A percentile compares a stretch with the other conserved stretches of the same genome.
phyloP scores from a whole-genome alignment of 1,140 invertebrate genomes.

The Druon quercuslanigerum region DNA sequence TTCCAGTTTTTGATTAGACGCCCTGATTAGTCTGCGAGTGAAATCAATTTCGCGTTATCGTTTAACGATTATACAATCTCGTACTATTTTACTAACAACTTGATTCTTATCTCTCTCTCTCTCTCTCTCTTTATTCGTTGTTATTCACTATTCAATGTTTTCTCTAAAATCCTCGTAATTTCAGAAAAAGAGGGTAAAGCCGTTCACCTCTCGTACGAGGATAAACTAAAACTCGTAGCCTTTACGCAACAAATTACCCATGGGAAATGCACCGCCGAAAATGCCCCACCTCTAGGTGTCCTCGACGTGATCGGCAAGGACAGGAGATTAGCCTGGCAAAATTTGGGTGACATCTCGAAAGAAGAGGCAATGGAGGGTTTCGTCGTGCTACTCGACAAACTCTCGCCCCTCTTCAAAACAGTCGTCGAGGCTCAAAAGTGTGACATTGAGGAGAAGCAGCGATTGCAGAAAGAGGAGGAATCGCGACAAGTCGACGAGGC shows the following conservation, averaged over 20 bases:
- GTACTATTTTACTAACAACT: no score
- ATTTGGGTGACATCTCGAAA: constrained; percentile 88
- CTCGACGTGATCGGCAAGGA: constrained; percentile 97
- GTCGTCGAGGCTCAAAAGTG: constrained; percentile 93
- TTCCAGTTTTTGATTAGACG: no score
- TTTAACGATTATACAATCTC: no score
- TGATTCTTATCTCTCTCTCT: no score
- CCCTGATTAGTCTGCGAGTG: no score
- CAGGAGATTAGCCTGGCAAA: constrained; percentile 93
- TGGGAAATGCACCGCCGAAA: constrained; percentile 86
- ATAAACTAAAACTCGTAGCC: constrained; percentile 93
- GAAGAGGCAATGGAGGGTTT: constrained; percentile 94
- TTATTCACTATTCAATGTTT: no score
- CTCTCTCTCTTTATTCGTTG: no score
- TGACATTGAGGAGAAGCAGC: constrained; percentile 86
- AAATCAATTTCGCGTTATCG: no score
- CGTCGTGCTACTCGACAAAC: constrained; percentile 89
- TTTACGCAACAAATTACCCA: constrained; percentile 93
- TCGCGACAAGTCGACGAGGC: constrained; percentile 75
- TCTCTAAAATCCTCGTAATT: constrained; percentile 44
- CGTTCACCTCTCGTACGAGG: constrained; percentile 94
- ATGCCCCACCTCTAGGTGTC: constrained; percentile 90
- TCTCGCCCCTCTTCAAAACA: constrained; percentile 92
- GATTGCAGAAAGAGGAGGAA: constrained; percentile 76
- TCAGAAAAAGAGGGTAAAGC: constrained; percentile 98